Evolutionary conservation across 92 coral and sea anemone genomes (phyloP).

Genomic region (Phymanthus crucifer): DNA sequence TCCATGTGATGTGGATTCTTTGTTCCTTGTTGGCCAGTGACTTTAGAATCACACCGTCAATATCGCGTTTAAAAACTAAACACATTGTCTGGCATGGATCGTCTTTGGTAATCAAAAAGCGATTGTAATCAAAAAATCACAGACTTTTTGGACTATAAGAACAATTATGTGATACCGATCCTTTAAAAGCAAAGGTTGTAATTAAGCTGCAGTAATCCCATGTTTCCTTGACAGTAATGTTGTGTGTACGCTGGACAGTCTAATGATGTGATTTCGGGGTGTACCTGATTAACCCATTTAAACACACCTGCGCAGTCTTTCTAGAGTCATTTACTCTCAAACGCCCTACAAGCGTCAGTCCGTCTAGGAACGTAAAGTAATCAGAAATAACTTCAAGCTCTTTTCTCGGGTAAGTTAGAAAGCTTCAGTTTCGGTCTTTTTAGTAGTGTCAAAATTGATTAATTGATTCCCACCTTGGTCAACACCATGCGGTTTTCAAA

Average conservation of each 20-base stretch:
- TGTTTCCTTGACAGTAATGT: background rate
- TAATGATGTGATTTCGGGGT: background rate
- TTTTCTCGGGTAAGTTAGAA: background rate
- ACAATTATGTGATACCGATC: background rate
- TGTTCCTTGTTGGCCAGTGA: background rate
- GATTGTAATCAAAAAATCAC: constrained; percentile 6
- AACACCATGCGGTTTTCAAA: no score
- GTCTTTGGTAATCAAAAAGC: background rate
- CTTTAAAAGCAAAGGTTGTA: background rate
- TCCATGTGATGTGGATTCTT: background rate
- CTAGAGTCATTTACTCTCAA: background rate
- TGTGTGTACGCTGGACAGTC: background rate
- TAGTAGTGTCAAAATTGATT: no score
- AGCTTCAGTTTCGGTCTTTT: background rate
- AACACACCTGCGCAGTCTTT: background rate
- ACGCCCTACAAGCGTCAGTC: background rate
- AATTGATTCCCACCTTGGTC: no score
- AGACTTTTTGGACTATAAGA: background rate
- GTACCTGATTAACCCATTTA: background rate
- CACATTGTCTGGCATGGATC: background rate
- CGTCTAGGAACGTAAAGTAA: background rate
- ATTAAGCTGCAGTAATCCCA: background rate
- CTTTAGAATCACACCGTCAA: background rate
- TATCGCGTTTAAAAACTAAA: background rate
- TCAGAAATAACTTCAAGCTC: background rate